Conservation (phyloP, 2,888 invertebrate genomes). For the Imbricaverruca yamaguchii region DNA sequence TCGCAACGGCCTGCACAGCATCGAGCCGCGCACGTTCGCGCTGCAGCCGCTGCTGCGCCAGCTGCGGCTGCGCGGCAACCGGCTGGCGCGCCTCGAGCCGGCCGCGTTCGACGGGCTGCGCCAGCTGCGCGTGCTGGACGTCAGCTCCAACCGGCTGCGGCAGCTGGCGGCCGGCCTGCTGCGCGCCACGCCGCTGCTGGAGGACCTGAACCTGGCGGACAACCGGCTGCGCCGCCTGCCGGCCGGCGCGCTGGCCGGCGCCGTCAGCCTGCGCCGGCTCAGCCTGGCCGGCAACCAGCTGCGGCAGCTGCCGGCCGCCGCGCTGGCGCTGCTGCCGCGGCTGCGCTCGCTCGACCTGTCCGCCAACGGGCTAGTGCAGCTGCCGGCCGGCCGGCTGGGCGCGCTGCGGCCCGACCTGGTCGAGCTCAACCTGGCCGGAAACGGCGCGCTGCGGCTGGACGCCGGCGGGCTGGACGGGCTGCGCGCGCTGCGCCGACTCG, state of each 20-base stretch:
- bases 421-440: slow-evolving; percentile 53
- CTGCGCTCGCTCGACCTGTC: slow-evolving; percentile 67
- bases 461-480: slow-evolving; percentile 65
- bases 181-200: not conserved
- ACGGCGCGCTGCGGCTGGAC: slow-evolving; percentile 59
- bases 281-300: slow-evolving; percentile 49
- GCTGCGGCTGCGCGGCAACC: not conserved
- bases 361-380: slow-evolving; percentile 65
- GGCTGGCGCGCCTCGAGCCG: not conserved
- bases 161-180: slow-evolving; percentile 59
- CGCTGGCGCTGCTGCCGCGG: slow-evolving; percentile 46
- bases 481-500: slow-evolving; percentile 60
- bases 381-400: slow-evolving; percentile 61
- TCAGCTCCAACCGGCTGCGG: slow-evolving; percentile 71
- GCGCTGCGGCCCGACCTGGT: slow-evolving; percentile 61
- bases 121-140: slow-evolving; percentile 69
- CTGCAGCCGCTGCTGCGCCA: slow-evolving; percentile 60
- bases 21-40: slow-evolving; percentile 56
- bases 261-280: slow-evolving; percentile 32
- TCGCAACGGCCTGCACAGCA: slow-evolving; percentile 70
- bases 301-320: slow-evolving; percentile 42
- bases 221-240: not conserved
- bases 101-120: slow-evolving; percentile 34
- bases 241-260: no score
- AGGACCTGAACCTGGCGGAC: not conserved